Evolutionary conservation across 1,140 invertebrate genomes (phyloP).

Genomic region (Leptopilina boulardi): DNA sequence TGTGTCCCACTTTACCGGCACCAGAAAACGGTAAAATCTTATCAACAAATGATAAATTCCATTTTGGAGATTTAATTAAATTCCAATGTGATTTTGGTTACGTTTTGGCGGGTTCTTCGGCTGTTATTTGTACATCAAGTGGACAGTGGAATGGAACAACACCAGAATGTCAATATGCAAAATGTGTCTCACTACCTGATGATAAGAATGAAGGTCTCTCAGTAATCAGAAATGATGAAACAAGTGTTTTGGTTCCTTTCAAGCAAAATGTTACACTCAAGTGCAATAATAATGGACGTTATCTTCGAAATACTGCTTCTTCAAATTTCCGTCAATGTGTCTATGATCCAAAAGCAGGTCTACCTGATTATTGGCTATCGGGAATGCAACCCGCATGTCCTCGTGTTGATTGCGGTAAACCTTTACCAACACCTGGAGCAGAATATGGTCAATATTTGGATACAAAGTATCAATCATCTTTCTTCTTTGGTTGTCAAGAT

Average conservation of each 20-base stretch:
- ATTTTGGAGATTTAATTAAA: conserved; percentile 92
- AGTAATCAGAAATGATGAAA: conserved; percentile 84
- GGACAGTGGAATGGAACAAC: conserved; percentile 96
- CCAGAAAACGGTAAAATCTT: conserved; percentile 94
- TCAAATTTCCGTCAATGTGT: conserved; percentile 94
- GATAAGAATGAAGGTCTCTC: conserved; percentile 90
- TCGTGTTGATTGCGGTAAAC: conserved; percentile 90
- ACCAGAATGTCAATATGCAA: conserved; percentile 94
- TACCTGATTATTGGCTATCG: conserved; percentile 94
- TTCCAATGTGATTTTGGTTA: conserved; percentile 98
- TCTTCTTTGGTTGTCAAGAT: conserved; percentile 97
- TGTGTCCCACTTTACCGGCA: conserved; percentile 87
- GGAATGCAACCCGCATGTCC: conserved; percentile 90
- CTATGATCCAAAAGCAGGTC: conserved; percentile 93
- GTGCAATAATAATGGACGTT: conserved; percentile 86
- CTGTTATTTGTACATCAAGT: conserved; percentile 90
- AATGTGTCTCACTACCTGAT: conserved; percentile 92
- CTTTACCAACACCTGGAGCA: conserved; percentile 92
- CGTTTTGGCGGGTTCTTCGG: conserved; percentile 89
- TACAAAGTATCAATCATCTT: conserved; percentile 93
- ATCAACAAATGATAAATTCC: conserved; percentile 86
- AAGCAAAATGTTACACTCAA: conserved; percentile 92
- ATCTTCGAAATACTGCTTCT: conserved; percentile 86
- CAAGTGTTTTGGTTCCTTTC: conserved; percentile 90
- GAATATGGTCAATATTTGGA: conserved; percentile 92